Base-by-base conservation (phyloP, 2,888 invertebrate genomes). In the Amblyjoppa proteus region DNA sequence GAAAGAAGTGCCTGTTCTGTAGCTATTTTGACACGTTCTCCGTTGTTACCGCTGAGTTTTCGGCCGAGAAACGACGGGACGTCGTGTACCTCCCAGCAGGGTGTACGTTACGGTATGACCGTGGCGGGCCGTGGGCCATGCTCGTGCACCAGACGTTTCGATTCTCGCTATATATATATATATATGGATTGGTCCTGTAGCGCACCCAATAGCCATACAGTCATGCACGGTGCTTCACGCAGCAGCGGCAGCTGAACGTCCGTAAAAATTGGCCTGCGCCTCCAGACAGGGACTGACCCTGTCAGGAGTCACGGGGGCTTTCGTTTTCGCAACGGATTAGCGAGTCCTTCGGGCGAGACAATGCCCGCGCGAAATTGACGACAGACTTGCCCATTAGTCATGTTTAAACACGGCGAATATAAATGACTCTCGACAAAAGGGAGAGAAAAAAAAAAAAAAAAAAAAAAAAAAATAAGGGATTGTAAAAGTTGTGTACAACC, bases 21-120 rank as follows among this genome's bases (percentile, higher is more conserved):
- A 88, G 90, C 91, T 93, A 93, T 93, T 94, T 94, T 93, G 93
- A 94, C 93, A 93, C 93, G 91, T 92, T 91, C 91, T 89, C 91
- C 89, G 91, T 91, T 91, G 92, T 91, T 89, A 90, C 92, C 90
- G 90, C 91, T 89, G 89, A 84, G 91, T 91, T 91, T 91, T 90
- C 90, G 88, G 91, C 88, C 82, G 89, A 79, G 89, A 88, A 92
- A 85, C 94, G 89, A 90, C 93, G 91, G 93, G 93, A 91, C 87
- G 90, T 89, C 93, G 89, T 91, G 91, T 92, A 90, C 86, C 89
- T 87, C 89, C 80, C 92, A 91, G 92, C 91, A 88, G 90, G 90
- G 83, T 87, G 88, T 84, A 85, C 88, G 81, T 89, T 90, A 88
- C 83, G 84, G 88, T 86, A 89, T 87, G 84, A 86, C 86, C 84